Percentiles rank a stretch among this genome's conserved stretches.
Evolutionary conservation across 2,888 invertebrate species (phyloP).

Genomic region (Salticus scenicus): DNA sequence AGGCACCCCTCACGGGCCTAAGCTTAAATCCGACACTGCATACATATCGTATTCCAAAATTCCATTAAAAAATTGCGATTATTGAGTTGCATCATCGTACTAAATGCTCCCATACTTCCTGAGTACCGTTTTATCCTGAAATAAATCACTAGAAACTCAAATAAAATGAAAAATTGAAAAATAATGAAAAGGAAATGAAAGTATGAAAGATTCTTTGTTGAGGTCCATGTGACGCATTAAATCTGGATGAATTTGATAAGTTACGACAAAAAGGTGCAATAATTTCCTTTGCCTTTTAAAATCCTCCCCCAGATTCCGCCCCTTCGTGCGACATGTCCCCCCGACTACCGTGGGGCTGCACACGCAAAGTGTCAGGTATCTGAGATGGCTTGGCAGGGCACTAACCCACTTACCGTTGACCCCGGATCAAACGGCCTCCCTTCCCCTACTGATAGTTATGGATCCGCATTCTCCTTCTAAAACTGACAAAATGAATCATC

Average conservation of each 20-base stretch:
- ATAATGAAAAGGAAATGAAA: too few species aligned
- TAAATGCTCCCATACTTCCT: too few species aligned
- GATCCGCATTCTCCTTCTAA: not conserved
- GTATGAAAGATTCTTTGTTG: too few species aligned
- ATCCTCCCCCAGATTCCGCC: not conserved
- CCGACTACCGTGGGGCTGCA: not conserved
- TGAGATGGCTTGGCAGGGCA: not conserved
- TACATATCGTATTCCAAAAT: too few species aligned
- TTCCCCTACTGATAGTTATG: constrained; percentile 1
- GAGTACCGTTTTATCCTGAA: too few species aligned
- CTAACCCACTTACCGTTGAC: constrained; percentile 31
- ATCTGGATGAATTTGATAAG: not conserved
- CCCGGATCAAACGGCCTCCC: not conserved
- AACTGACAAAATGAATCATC: constrained; percentile 11
- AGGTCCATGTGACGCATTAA: too few species aligned
- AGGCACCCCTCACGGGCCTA: too few species aligned
- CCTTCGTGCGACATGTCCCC: not conserved
- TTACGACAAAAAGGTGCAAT: not conserved
- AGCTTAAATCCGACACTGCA: too few species aligned
- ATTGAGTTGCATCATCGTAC: too few species aligned
- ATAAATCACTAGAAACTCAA: too few species aligned
- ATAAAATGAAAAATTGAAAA: too few species aligned
- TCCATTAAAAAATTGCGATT: too few species aligned
- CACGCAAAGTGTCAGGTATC: not conserved
- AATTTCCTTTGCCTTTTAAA: not conserved